Base-by-base conservation (phyloP, 2,113 vertebrate genomes). In the Leptobrachium leishanense region DNA sequence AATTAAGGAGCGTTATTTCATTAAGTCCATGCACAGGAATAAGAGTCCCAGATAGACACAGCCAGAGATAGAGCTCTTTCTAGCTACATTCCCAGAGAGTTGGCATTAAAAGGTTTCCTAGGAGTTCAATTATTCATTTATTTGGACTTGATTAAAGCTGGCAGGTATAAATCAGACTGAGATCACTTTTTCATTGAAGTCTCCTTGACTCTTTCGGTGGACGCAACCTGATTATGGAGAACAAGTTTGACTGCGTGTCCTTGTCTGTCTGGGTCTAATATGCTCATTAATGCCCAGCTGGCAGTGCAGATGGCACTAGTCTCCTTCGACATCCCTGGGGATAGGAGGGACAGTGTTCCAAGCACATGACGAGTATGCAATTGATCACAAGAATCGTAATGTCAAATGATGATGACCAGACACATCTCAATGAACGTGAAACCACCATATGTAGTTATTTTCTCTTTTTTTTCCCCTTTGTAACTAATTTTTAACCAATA, bases 261-360 rank as follows among this genome's bases (percentile, higher is more conserved):
- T 82, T 82, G 76, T 84, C 65, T 68, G 78, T 73, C 59, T 81
- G 83, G 74, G 84, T 44, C 59, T 76, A 83, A 85, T 42, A 64
- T 9, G 63, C 79, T 85, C 84, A 79, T 83, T 83, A 83, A 70
- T 82, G 79, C 67, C 65, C 71, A 80, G 79, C 82, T 68, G 81
- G 66, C 68, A 64, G 42, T 84, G 55, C 79, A 85, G 83, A 81
- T 83, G 82, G 84, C 68, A 81, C 46, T 54, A 78, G 76, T 46
- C 75, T 78, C 65, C 64, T 66, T 50, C 64, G 54, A 20, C 66
- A 75, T 77, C 79, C 78, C 31, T 79, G 59, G 81, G 9, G 41
- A 46, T 55, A 3, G 31, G n/a, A 40, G n/a, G 42, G 41, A 74
- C 72, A 55, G 55, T 43, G 55, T 11, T 59, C 12, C 39, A 63